Base-by-base conservation (phyloP, 2,888 invertebrate genomes). In the Laspeyria flexula region DNA sequence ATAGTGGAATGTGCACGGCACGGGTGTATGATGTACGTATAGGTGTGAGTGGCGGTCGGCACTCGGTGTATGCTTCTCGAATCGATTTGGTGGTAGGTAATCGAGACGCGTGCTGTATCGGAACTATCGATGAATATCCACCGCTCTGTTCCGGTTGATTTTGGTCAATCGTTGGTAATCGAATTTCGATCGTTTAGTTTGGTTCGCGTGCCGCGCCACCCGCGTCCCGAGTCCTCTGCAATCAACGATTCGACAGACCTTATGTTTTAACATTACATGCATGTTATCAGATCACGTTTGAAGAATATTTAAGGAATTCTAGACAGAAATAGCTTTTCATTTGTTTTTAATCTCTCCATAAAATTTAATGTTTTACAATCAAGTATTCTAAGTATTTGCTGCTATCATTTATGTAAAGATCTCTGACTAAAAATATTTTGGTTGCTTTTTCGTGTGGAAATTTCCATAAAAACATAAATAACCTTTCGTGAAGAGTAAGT, bases 1-100 rank as follows among this genome's bases (percentile, higher is more conserved):
- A 88, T 88, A 89, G 84, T 85, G 80, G 83, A 81, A 81, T 84
- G 75, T 78, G 78, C 75, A 72, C 72, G 83, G 85, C 85, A 86
- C 86, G 86, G 77, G 86, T 81, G 72, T 75, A 55, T 63, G 77
- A 85, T 81, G 72, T 75, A 55, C 64, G 65, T 72, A 70, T 73
- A 68, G 68, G 73, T 71, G 62, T 59, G 65, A 65, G 64, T 59
- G 55, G 34, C 21, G 43, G 34, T 55, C 55, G 52, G 57, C 61
- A 63, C 60, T 67, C 65, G 61, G 66, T 73, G 61, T 81, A 65
- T 75, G 83, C 82, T 69, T 74, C 75, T 83, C 85, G 75, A 88
- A 88, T 90, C 85, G 85, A 87, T 88, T 89, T 83, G 74, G 73
- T 81, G 76, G 81, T 77, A 80, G 76, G 81, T 77, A 80, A 69